phyloP scores from a whole-genome alignment of 1,140 invertebrate species.

The Armadillidium nasatum region DNA sequence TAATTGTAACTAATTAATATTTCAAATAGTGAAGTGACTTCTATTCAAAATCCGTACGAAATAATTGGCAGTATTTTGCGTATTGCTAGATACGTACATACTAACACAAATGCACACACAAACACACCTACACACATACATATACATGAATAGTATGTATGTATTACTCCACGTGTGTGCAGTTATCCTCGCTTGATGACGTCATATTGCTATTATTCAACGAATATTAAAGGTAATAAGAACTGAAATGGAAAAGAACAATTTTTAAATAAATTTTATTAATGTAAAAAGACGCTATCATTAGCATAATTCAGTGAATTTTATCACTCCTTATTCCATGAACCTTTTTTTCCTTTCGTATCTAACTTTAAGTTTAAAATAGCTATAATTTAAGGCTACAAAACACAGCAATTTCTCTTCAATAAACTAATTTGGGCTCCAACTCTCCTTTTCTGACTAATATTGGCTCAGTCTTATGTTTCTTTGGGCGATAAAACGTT shows the following conservation, averaged over 20 bases:
- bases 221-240: neutral
- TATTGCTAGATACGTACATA: too few species aligned
- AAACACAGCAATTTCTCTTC: slow-evolving; percentile 3
- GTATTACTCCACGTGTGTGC: too few species aligned
- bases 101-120: too few species aligned
- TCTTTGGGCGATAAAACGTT: slow-evolving; percentile 45
- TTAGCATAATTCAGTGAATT: slow-evolving; percentile 10
- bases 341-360: neutral
- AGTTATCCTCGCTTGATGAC: too few species aligned
- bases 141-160: too few species aligned
- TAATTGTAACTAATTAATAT: too few species aligned
- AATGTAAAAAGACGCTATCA: neutral
- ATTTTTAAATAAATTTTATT: slow-evolving; percentile 10
- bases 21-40: too few species aligned
- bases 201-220: too few species aligned
- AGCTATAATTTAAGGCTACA: slow-evolving; percentile 2
- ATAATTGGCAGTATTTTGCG: too few species aligned
- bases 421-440: slow-evolving; percentile 12
- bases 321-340: neutral
- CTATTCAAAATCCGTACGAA: too few species aligned
- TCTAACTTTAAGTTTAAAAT: neutral
- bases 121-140: too few species aligned
- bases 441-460: slow-evolving; percentile 25
- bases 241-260: neutral
- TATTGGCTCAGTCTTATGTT: slow-evolving; percentile 44